Evolutionary conservation across 2,113 vertebrate species (phyloP), one percentile per base, ranked within the genome.

Genomic region (Rhea americana): DNA sequence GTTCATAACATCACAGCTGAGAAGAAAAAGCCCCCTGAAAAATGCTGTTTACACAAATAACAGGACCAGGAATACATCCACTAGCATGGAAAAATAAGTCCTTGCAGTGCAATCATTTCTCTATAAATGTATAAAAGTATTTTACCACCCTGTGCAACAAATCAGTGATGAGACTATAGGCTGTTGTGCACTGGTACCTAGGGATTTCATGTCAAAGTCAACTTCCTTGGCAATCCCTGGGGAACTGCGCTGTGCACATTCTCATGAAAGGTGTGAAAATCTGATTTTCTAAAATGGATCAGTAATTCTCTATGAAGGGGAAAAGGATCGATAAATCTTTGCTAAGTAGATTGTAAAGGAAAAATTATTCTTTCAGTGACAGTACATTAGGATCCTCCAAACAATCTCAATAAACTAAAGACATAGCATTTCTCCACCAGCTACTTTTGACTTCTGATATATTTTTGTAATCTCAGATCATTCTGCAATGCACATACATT

Each of bases 241-340:
- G 98, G 98, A 98, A 97, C 97, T 89, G 96, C 0, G 18, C 98
- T 97, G 97, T 98, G 98, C 98, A 98, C 98, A 98, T 98, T 98
- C 98, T 98, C 98, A 96, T 97, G 98, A 98, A 99, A 99, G 98
- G 99, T 99, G 99, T 99, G 98, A 99, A 99, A 99, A 99, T 99
- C 98, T 98, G 98, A 99, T 99, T 99, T 99, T 99, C 99, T 98
- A 99, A 99, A 99, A 99, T 99, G 98, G 99, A 99, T 99, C 98
- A 98, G 98, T 99, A 99, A 99, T 99, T 99, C 98, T 99, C 98
- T 98, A 98, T 98, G 98, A 99, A 99, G 98, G 98, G 98, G 98
- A 97, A 98, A 98, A 96, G 97, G 98, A 99, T 99, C 99, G 93
- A 99, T 99, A 99, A 99, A 99, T 99, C 99, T 98, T 99, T 99